Conservation (phyloP, 2,797 vertebrate genomes). For the Micropoecilia bifurca region DNA sequence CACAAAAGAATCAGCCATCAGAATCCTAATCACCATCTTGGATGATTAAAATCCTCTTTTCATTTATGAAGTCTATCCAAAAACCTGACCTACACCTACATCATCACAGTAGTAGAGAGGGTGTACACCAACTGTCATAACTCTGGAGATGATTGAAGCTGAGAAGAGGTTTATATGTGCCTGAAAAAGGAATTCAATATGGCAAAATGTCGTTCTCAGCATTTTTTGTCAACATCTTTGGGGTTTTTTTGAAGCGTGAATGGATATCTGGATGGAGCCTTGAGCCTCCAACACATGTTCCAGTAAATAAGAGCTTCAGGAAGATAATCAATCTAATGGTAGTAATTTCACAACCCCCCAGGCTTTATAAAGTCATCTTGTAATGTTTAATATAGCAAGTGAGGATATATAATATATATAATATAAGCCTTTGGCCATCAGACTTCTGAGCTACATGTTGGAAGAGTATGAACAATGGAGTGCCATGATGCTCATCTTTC, state of each 20-base stretch:
- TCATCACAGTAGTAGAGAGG: slow-evolving; percentile 29
- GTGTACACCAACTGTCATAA: slow-evolving; percentile 57
- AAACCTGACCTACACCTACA: slow-evolving; percentile 34
- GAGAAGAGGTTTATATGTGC: slow-evolving; percentile 59
- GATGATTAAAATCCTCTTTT: slow-evolving; percentile 4
- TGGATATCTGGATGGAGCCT: slow-evolving; percentile 33
- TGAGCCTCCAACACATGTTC: slow-evolving; percentile 55
- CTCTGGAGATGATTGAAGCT: slow-evolving; percentile 61
- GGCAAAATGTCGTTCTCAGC: slow-evolving; percentile 50
- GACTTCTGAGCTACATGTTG: slow-evolving; percentile 41
- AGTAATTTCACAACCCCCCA: slow-evolving; percentile 25
- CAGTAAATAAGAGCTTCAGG: slow-evolving; percentile 40
- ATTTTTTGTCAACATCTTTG: not conserved
- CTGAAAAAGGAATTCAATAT: slow-evolving; percentile 63
- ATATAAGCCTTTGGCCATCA: slow-evolving; percentile 28
- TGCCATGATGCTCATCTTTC: slow-evolving; percentile 3
- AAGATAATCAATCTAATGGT: slow-evolving; percentile 58
- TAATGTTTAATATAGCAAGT: slow-evolving; percentile 35
- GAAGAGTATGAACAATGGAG: slow-evolving; percentile 60
- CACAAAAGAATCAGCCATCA: not conserved
- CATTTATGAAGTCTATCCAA: slow-evolving; percentile 5
- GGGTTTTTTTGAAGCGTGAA: slow-evolving; percentile 37
- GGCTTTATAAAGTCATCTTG: slow-evolving; percentile 44
- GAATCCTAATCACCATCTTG: slow-evolving; percentile 2
- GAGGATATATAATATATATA: slow-evolving; percentile 29